Evolutionary conservation across 2,888 invertebrate genomes (phyloP), one percentile per base, ranked within the genome.

Genomic region (Lordiphosa fenestrarum): DNA sequence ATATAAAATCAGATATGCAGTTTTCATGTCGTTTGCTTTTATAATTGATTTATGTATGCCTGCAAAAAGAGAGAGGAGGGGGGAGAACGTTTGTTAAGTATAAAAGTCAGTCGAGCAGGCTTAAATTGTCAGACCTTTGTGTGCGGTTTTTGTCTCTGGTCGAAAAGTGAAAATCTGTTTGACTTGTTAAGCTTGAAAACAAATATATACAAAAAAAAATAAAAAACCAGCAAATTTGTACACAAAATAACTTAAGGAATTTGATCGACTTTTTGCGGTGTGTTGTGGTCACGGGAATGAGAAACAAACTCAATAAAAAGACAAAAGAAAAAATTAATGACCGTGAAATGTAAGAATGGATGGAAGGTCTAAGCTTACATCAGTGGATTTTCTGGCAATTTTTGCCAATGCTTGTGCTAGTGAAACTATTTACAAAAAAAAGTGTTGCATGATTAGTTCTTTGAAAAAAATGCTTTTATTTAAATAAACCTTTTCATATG

Each of bases 1-100:
- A 72, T 66, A 44, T 49, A 57, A 21, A 47, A 36, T 66, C 54
- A 63, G 62, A 82, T 77, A 77, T 78, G 77, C 83, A 82, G 80
- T 82, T 78, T 64, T 53, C 47, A 44, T 56, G 19, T 12, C 46
- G 51, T 47, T 9, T 35, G 42, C 55, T 23, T 6, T 50, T 55
- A 56, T 53, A 61, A 68, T 80, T 66, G 52, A 70, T 73, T 72
- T 69, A 46, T 63, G 30, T 49, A 41, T 42, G 46, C 55, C 76
- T 76, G 76, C 12, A 64, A 71, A 52, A 50, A 69, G 40, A 64
- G 21, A 47, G 40, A 53, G 47, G 30, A 15, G 25, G n/a, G 38
- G 37, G 25, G 53, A 36, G 52, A 65, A 59, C 66, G 41, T 55
- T 49, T 35, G 50, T 63, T 63, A 56, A 15, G 56, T 23, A 41